These are phyloP conservation scores for Drosophila sechellia DNA, from an alignment of 1,140 invertebrate species.

Conservation along the genomic window DNA sequence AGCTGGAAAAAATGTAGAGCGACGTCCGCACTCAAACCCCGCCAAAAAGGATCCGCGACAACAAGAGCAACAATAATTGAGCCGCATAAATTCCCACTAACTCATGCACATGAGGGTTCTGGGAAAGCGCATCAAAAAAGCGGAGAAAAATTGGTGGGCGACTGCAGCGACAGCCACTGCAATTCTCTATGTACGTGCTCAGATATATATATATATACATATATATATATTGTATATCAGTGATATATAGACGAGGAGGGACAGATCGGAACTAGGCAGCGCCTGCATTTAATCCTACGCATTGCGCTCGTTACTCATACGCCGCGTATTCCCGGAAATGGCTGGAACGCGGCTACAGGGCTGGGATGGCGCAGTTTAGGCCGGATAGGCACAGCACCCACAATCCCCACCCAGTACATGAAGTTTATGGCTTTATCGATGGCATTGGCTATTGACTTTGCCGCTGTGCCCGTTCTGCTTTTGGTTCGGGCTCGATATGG, in stretches of 20 bases:
- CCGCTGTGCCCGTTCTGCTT: slow-evolving; percentile 58
- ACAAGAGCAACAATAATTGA: slow-evolving; percentile 31
- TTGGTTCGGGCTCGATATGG: slow-evolving; percentile 34
- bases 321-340: slow-evolving; percentile 37
- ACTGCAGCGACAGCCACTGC: slow-evolving; percentile 36
- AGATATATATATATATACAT: slow-evolving; percentile 13
- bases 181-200: slow-evolving; percentile 11
- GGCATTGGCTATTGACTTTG: slow-evolving; percentile 82
- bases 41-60: slow-evolving; percentile 16
- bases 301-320: slow-evolving; percentile 70
- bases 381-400: slow-evolving; percentile 32
- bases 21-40: slow-evolving; percentile 16
- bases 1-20: slow-evolving; percentile 52
- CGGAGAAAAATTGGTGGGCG: slow-evolving; percentile 61
- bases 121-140: slow-evolving; percentile 60
- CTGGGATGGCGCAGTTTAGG: slow-evolving; percentile 51
- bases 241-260: slow-evolving; percentile 24
- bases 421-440: slow-evolving; percentile 73
- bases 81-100: slow-evolving; percentile 57
- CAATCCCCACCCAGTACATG: slow-evolving; percentile 36
- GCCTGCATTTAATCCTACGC: slow-evolving; percentile 71
- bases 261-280: slow-evolving; percentile 54
- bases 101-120: slow-evolving; percentile 19
- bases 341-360: neutral
- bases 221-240: slow-evolving; percentile 4